Base-by-base conservation (phyloP, 2,888 invertebrate species). In the Lasioglossum lativentre region DNA sequence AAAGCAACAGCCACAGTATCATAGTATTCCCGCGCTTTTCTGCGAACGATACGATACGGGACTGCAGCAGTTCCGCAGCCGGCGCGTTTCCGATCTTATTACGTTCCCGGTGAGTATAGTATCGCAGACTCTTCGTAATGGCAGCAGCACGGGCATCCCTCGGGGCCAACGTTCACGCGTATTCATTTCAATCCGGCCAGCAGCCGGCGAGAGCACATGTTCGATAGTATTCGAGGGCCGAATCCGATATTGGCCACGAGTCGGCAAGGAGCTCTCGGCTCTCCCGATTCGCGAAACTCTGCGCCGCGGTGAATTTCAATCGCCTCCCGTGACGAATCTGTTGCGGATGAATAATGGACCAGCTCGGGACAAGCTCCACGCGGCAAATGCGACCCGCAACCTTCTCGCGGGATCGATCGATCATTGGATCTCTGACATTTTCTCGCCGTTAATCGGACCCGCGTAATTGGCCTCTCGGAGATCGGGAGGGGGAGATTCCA, bases 231-330 rank as follows among this genome's bases (percentile, higher is more conserved):
- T 63, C 63, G 66, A 75, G 63, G 40, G 70, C 42, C 83, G 86
- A 82, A 83, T 83, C 77, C 82, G 78, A 88, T 86, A 88, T 86
- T 74, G 80, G 40, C 16, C 14, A 1, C 30, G 66, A 45, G 23
- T 19, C 59, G 78, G 82, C 78, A 72, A 75, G 85, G 42, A 70
- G 34, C 27, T 30, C 63, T 16, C 14, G 47, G 19, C 47, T 5
- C 16, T 19, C 23, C 47, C 23, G 47, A 23, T 52, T 52, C 47
- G 47, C 59, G 59, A 27, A 59, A 27, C 59, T 14, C 59, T 4
- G 5, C 63, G 30, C 16, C 75, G 47, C 75, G 59, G 45, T 80
- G 86, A 84, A 82, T 86, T 83, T 86, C 77, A 82, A 87, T 86
- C 80, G 38, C n/a, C 45, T 71, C 70, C 38, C 86, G 80, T 76